phyloP scores from a whole-genome alignment of 2,888 invertebrate species.

The Salticus scenicus region DNA sequence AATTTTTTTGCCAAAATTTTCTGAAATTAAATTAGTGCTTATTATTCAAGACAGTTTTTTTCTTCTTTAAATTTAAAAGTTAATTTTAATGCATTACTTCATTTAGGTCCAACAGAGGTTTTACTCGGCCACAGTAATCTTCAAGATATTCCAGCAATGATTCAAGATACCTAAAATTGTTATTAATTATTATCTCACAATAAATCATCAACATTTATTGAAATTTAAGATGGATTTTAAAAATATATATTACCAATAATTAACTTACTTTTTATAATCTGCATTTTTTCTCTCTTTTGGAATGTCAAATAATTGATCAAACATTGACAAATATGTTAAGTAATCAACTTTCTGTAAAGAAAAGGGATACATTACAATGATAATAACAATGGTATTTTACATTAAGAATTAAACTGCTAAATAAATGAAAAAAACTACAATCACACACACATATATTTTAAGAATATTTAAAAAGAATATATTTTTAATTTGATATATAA shows the following conservation, averaged over 20 bases:
- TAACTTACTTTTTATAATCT: conserved; percentile 82
- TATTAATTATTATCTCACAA: no score
- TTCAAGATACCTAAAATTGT: conserved; percentile 82
- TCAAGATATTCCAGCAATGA: conserved; percentile 89
- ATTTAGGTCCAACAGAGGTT: conserved; percentile 89
- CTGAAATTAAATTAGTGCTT: no score
- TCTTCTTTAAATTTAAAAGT: no score
- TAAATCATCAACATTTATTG: neutral
- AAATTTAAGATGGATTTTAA: neutral
- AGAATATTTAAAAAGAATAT: neutral
- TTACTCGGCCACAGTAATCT: conserved; percentile 87
- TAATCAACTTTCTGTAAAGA: conserved; percentile 89
- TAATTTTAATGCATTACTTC: conserved; percentile 77
- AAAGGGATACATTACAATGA: no score
- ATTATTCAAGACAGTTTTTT: no score
- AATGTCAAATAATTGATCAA: conserved; percentile 97
- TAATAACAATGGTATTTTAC: no score
- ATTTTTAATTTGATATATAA: no score
- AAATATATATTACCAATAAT: neutral
- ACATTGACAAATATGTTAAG: conserved; percentile 92
- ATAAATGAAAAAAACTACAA: neutral
- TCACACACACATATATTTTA: neutral
- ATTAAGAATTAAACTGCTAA: neutral
- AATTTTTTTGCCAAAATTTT: no score
- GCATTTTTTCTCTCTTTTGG: conserved; percentile 82